Conservation (phyloP, 2,113 vertebrate species). For the Mirza zaza region DNA sequence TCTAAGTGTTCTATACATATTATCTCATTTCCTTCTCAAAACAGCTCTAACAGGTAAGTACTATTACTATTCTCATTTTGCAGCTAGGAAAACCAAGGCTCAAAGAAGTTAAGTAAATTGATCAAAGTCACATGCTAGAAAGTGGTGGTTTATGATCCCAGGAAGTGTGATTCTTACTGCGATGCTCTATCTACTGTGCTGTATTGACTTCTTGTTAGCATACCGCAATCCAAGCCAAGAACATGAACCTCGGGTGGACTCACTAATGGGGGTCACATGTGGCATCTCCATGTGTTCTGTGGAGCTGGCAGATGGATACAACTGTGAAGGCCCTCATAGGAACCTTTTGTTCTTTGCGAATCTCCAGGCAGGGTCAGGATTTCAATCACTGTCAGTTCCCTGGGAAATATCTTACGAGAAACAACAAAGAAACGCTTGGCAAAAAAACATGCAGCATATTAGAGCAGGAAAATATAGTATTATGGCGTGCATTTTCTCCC, state of each 20-base stretch:
- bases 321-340: neutral
- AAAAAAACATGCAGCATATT: neutral
- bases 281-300: neutral
- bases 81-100: neutral
- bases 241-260: neutral
- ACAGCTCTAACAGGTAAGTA: neutral
- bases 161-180: neutral
- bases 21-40: neutral
- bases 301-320: neutral
- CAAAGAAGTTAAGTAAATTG: neutral
- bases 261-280: neutral
- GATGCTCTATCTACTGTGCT: neutral
- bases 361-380: constrained; percentile 33
- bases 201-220: neutral
- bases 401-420: constrained; percentile 45
- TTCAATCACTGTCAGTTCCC: neutral
- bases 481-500: neutral
- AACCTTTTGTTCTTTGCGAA: neutral
- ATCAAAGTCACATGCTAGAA: neutral
- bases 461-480: neutral
- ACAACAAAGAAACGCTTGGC: constrained; percentile 3
- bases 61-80: neutral
- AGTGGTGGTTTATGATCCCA: neutral
- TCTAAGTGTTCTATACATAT: neutral
- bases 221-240: neutral